These are phyloP conservation scores for Nesoenas mayeri DNA, from an alignment of 2,113 vertebrate species.

Conservation along the genomic window DNA sequence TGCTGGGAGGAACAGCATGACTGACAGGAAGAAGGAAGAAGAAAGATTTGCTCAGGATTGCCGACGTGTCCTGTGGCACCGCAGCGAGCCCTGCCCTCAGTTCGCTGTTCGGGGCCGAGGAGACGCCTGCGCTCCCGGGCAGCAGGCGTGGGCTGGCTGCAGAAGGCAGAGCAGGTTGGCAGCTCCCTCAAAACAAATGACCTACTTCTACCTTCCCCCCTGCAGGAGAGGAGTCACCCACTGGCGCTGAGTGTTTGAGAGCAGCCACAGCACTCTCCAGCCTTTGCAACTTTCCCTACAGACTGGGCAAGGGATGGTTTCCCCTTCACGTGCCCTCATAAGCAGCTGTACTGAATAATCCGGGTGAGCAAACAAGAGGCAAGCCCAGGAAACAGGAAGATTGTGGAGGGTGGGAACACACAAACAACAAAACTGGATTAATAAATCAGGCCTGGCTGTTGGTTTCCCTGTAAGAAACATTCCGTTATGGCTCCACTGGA, in stretches of 20 bases:
- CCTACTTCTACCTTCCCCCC: neutral
- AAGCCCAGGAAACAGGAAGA: neutral
- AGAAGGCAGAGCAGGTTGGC: neutral
- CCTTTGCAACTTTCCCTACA: neutral
- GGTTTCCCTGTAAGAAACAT: neutral
- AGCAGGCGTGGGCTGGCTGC: neutral
- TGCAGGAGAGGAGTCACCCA: accelerated
- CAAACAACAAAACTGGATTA: neutral
- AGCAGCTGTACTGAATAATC: neutral
- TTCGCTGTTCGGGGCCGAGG: neutral
- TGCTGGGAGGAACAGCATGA: neutral
- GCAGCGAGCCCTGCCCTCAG: neutral
- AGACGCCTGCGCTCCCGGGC: accelerated
- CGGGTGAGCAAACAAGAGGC: neutral
- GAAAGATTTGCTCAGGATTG: neutral
- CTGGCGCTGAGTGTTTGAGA: neutral
- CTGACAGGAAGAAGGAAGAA: neutral
- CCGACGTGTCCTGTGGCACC: accelerated
- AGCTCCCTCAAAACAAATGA: neutral
- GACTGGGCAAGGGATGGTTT: neutral
- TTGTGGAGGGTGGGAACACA: neutral
- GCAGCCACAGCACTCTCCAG: neutral
- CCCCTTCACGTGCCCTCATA: neutral
- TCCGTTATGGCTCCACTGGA: neutral
- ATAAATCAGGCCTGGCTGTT: neutral